Evolutionary conservation across 1,140 invertebrate genomes (phyloP).

Genomic region (Laupala kohalensis): DNA sequence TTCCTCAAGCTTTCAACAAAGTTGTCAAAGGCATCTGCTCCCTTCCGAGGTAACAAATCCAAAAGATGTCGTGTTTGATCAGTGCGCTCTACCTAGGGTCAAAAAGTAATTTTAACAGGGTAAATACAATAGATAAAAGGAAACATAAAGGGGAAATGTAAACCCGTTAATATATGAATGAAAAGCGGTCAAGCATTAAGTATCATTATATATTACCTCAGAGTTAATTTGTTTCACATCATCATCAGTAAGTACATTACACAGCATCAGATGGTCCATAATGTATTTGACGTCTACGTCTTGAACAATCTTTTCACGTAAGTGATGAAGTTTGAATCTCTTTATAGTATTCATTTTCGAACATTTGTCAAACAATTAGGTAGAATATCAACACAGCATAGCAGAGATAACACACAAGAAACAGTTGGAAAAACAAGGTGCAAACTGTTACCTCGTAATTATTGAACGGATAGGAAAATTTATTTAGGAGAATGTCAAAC

Average conservation of each 20-base stretch:
- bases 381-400: too few relatives aligned
- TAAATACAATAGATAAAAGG: constrained; percentile 19
- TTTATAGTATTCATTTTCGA: constrained; percentile 26
- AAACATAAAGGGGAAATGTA: constrained; percentile 3
- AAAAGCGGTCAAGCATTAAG: constrained; percentile 24
- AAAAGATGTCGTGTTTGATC: constrained; percentile 28
- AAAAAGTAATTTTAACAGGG: constrained; percentile 19
- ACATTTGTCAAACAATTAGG: too few relatives aligned
- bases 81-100: constrained; percentile 24
- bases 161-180: constrained; percentile 15
- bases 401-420: too few relatives aligned
- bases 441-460: too few relatives aligned
- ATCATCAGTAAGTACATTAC: constrained; percentile 24
- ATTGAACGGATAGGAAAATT: too few relatives aligned
- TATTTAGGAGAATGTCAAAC: too few relatives aligned
- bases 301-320: constrained; percentile 24
- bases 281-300: constrained; percentile 29
- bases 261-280: constrained; percentile 20
- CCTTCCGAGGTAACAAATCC: constrained; percentile 25
- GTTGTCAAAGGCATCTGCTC: constrained; percentile 23
- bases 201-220: constrained; percentile 19
- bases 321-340: constrained; percentile 21
- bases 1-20: constrained; percentile 33
- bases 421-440: too few relatives aligned
- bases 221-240: constrained; percentile 22